Conservation (phyloP, 2,888 invertebrate genomes). For the Hydroisotoma schaefferi region DNA sequence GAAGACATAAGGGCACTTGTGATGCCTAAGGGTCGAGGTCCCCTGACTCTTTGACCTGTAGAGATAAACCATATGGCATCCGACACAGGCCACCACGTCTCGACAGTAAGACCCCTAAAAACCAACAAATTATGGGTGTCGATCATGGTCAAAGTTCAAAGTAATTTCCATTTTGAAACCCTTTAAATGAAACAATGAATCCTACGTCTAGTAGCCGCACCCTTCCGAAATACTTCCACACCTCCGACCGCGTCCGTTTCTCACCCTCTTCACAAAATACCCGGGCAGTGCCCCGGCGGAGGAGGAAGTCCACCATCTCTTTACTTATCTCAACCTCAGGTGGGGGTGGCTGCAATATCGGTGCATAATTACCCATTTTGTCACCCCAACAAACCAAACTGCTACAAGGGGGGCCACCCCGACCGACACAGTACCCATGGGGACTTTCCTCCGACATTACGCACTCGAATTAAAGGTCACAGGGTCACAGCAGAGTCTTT, state of each 20-base stretch:
- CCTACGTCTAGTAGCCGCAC: constrained; percentile 32
- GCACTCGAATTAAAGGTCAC: too few relatives aligned
- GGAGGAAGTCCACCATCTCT: constrained; percentile 32
- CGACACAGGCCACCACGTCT: constrained; percentile 41
- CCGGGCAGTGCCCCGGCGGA: constrained; percentile 25
- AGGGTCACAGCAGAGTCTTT: too few relatives aligned
- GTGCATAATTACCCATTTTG: too few relatives aligned
- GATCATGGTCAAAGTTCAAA: too few relatives aligned
- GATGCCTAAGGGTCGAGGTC: constrained; percentile 45
- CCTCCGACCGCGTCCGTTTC: constrained; percentile 42
- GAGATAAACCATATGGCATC: constrained; percentile 40
- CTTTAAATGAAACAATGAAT: too few relatives aligned
- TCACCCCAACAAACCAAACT: too few relatives aligned
- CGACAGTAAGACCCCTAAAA: constrained; percentile 31
- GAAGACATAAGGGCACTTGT: constrained; percentile 41
- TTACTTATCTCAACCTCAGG: constrained; percentile 25
- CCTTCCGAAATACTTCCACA: constrained; percentile 45
- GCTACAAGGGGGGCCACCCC: too few relatives aligned
- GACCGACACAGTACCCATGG: too few relatives aligned
- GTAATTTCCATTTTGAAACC: too few relatives aligned
- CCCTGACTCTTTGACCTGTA: constrained; percentile 43
- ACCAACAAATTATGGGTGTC: too few relatives aligned
- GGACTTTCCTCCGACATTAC: too few relatives aligned
- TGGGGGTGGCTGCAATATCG: too few relatives aligned
- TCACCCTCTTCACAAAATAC: constrained; percentile 36